Percentiles rank a stretch among this genome's conserved stretches.
Evolutionary conservation across 2,797 vertebrate species (phyloP).

Genomic region (Anniella stebbinsi): DNA sequence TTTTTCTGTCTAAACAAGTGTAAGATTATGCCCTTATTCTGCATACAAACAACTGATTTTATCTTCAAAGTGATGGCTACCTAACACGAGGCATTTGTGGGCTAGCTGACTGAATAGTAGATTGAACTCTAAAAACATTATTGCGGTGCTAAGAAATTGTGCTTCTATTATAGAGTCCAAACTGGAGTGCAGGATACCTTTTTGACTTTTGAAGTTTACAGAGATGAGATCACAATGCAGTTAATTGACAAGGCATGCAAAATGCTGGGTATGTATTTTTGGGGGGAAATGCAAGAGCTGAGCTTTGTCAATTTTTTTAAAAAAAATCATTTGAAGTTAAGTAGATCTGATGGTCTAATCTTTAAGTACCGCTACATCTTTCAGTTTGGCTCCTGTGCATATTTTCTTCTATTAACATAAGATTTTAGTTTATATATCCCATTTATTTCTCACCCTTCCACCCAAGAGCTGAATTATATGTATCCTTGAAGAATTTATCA

Average conservation of each 20-base stretch:
- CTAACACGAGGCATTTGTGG: neutral
- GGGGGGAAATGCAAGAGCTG: slow-evolving; percentile 1
- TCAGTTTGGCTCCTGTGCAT: neutral
- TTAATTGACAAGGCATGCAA: slow-evolving; percentile 80
- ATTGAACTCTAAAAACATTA: neutral
- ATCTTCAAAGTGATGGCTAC: neutral
- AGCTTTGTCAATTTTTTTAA: neutral
- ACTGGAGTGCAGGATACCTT: slow-evolving; percentile 83
- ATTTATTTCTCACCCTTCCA: neutral
- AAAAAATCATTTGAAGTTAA: neutral
- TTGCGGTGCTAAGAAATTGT: neutral
- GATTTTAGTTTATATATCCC: neutral
- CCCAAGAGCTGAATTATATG: too few relatives aligned
- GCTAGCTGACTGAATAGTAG: neutral
- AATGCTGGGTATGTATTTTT: slow-evolving; percentile 74
- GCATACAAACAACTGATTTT: neutral
- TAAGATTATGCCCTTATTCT: too few relatives aligned
- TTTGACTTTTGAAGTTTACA: slow-evolving; percentile 84
- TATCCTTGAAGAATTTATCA: too few relatives aligned
- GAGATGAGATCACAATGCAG: slow-evolving; percentile 84
- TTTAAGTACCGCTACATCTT: neutral
- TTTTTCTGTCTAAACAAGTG: too few relatives aligned
- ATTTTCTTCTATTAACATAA: neutral
- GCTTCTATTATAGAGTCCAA: slow-evolving; percentile 72
- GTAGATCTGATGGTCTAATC: neutral